Base-by-base conservation (phyloP, 2,113 vertebrate genomes). In the Actenoides lindsayi region DNA sequence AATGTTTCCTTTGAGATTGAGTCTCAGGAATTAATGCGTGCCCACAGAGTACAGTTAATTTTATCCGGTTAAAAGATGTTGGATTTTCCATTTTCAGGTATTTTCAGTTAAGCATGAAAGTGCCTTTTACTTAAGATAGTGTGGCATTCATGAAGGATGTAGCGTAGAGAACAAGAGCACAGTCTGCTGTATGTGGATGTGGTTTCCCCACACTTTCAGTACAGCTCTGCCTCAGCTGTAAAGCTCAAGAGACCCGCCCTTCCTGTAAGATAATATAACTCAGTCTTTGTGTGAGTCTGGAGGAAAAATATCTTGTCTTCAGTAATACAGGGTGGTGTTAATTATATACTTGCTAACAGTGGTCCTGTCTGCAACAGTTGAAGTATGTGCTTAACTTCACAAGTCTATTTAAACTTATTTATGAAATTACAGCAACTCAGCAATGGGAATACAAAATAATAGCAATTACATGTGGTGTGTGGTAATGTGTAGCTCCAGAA, bases 181-280 rank as follows among this genome's bases (percentile, higher is more conserved):
- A 93, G 79, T 57, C 53, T 74, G 35, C 89, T 76, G 68, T 79
- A 60, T 69, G 89, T 95, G 83, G 73, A 64, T 97, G 94, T 97
- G 95, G 96, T 97, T 98, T 97, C 48, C 94, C 84, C 69, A 21
- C 27, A 65, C 93, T 91, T 95, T 82, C 90, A 76, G 84, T 79
- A 86, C 65, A 94, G 78, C 92, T 87, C 84, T 75, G 70, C 92
- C 87, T 84, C 91, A 39, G 44, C 87, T 87, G 80, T 95, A 77
- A 59, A 8, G 4, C 80, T 69, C 31, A 6, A n/a, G 78, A 90
- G 97, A 95, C 97, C 97, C 98, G 94, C 97, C 98, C 97, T 98
- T 98, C 98, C 98, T 98, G 96, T 97, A 83, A 97, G 97, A 97
- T 96, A 96, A 77, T 87, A 78, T 21, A 97, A 64, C 87, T 81